Evolutionary conservation across 2,113 vertebrate species (phyloP).

Genomic region (Sceloporus tristichus): DNA sequence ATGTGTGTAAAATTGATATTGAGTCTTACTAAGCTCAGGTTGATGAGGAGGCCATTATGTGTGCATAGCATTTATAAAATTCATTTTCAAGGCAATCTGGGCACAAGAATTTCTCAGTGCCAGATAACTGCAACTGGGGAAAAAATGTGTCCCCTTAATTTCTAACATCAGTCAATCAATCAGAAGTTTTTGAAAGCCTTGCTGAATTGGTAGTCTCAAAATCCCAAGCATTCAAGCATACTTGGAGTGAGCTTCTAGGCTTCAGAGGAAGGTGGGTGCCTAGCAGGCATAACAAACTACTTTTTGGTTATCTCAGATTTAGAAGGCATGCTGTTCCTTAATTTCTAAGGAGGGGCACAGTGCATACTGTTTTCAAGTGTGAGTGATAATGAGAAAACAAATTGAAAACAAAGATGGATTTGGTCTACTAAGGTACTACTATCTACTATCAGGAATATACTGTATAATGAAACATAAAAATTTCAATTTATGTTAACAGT

Average conservation of each 20-base stretch:
- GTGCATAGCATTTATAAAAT: not conserved
- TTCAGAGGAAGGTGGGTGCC: not conserved
- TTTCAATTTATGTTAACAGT: not conserved
- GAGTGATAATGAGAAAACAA: not conserved
- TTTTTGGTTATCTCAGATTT: not conserved
- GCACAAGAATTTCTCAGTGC: not conserved
- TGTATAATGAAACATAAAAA: not conserved
- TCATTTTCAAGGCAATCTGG: not conserved
- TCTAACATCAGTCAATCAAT: not conserved
- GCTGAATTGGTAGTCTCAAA: not conserved
- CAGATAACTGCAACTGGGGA: not conserved
- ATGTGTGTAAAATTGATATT: slow-evolving; percentile 3
- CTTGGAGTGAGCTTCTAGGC: not conserved
- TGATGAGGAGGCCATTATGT: not conserved
- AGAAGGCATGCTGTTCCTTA: not conserved
- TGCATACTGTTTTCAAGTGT: not conserved
- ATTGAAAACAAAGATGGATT: not conserved
- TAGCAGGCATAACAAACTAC: not conserved
- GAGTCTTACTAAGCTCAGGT: not conserved
- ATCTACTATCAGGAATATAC: not conserved
- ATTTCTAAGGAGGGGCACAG: not conserved
- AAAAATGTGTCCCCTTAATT: not conserved
- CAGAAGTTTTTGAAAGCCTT: not conserved
- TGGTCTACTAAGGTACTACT: not conserved
- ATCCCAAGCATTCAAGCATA: not conserved